Conservation (phyloP, 2,113 vertebrate genomes). For the Colinus virginianus region DNA sequence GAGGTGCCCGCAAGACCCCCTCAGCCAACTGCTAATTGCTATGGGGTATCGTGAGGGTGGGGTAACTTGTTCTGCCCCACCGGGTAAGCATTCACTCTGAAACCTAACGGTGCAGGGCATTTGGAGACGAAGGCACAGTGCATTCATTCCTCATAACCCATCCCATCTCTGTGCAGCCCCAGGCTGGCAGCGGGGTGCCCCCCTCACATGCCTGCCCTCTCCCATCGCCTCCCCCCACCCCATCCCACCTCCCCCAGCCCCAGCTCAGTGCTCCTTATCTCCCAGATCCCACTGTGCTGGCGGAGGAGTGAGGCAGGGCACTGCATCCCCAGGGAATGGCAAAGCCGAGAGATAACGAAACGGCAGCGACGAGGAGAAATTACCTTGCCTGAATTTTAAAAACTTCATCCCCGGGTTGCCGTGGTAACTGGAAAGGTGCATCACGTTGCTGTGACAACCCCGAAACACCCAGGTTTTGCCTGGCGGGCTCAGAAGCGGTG, state of each 20-base stretch:
- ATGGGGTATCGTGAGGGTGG: background rate
- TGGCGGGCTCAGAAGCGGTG: background rate
- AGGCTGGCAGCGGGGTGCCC: background rate
- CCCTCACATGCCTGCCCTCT: background rate
- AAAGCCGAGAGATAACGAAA: conserved; percentile 58
- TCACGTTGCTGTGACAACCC: conserved; percentile 83
- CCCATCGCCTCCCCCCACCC: background rate
- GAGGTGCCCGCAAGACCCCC: rapidly evolving
- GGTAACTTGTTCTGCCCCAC: background rate
- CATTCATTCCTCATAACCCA: background rate
- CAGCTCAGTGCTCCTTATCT: background rate
- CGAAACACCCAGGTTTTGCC: conserved; percentile 80
- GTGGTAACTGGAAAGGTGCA: conserved; percentile 86
- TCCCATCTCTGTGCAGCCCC: background rate
- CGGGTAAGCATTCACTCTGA: background rate
- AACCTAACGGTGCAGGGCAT: background rate
- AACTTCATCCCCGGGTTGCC: conserved; percentile 78
- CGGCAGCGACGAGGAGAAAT: conserved; percentile 61
- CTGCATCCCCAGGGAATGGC: conserved; percentile 13
- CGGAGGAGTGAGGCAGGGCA: conserved; percentile 17
- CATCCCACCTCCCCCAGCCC: background rate
- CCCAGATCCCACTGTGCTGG: conserved; percentile 48
- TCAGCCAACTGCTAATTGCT: background rate
- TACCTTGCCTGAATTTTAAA: conserved; percentile 86
- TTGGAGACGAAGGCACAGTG: background rate